Conservation (phyloP, 2,888 invertebrate genomes). For the Heliconius hortense region DNA sequence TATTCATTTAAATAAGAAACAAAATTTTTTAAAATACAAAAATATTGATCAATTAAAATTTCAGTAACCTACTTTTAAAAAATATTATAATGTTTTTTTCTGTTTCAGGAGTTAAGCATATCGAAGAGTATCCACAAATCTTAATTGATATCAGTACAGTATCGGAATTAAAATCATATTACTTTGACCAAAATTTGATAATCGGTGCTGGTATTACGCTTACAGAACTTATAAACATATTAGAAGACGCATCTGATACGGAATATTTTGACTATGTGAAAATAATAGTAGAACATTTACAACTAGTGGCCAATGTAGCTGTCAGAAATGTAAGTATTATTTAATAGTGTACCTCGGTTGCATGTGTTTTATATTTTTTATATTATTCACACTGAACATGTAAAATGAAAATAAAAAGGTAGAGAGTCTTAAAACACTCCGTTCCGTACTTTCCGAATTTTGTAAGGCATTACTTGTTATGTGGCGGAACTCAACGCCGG, state of each 20-base stretch:
- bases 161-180: slow-evolving; percentile 75
- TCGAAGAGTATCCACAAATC: slow-evolving; percentile 60
- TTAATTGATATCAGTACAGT: slow-evolving; percentile 85
- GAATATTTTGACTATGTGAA: slow-evolving; percentile 79
- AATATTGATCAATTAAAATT: neutral
- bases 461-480: too few species aligned
- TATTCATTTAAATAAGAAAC: too few species aligned
- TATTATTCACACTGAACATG: too few species aligned
- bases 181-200: slow-evolving; percentile 63
- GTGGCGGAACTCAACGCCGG: too few species aligned
- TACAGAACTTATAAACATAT: slow-evolving; percentile 71
- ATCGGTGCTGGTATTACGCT: slow-evolving; percentile 81
- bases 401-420: too few species aligned
- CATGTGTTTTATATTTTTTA: neutral
- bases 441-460: too few species aligned
- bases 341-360: neutral
- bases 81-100: neutral
- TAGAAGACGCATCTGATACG: slow-evolving; percentile 50
- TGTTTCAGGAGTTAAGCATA: slow-evolving; percentile 66
- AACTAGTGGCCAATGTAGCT: slow-evolving; percentile 84
- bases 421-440: too few species aligned
- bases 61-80: neutral
- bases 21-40: too few species aligned
- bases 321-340: slow-evolving; percentile 66
- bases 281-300: slow-evolving; percentile 81